Base-by-base conservation (phyloP, 2,113 vertebrate species). In the Typhlomys cinereus region DNA sequence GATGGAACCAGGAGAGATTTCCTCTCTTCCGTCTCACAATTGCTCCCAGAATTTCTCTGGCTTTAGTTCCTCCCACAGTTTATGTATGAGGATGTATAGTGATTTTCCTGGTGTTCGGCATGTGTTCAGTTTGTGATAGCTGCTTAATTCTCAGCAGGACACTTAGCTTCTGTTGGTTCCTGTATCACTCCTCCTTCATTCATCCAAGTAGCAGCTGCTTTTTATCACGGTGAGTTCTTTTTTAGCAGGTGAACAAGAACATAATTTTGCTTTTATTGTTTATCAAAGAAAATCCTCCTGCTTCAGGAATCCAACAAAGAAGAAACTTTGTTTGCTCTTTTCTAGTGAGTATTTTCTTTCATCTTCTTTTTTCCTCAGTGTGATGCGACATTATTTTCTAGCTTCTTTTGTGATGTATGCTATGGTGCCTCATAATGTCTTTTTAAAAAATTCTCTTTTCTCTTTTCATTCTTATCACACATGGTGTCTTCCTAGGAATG, bases 41-140 rank as follows among this genome's bases (percentile, higher is more conserved):
- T 20, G 57, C 29, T 82, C 25, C 50, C 54, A 84, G 75, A 89
- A 83, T 95, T 93, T 80, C 62, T 90, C 79, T 94, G 76, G 67
- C 81, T 85, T 90, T 57, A 39, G 17, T 78, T 88, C 44, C 85
- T 88, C n/a, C 5, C 39, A 14, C 46, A 87, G 44, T 80, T 85
- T 48, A 57, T 74, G 34, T 62, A 67, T 81, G 52, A 76, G 69
- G n/a, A n/a, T 85, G 80, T 64, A 76, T 44, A 66, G 50, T 61
- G 73, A 31, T 62, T 52, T 39, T 52, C 48, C 61, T 73, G 75
- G 61, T 69, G 84, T 61, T 71, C 15, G 82, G 39, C 44, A 73
- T 31, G 21, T 73, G 46, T 54, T 88, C 23, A 75, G 3, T 90
- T 75, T 73, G 87, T 44, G 52, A 46, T 61, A 62, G 48, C 61